Base-by-base conservation (phyloP, 1,140 invertebrate genomes). In the Heliconius himera region DNA sequence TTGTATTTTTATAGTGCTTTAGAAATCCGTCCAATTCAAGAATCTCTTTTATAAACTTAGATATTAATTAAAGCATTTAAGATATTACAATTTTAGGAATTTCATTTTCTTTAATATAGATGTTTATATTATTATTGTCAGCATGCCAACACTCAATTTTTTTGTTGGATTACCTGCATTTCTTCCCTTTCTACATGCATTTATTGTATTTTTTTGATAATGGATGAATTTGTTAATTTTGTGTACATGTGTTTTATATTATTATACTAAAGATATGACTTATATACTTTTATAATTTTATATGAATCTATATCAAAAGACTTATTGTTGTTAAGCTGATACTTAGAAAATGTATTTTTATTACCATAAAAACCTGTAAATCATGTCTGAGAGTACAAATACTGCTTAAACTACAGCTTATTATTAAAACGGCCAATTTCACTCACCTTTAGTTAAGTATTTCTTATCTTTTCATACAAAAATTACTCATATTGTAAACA, bases 1-100 rank as follows among this genome's bases (percentile, higher is more conserved):
- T 66, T 13, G 0, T 73, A 11, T 11, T 33, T 74, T 74, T 74
- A 36, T 29, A 78, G 13, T 66, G 41, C 66, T 41, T 33, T 11
- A 22, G 11, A 60, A 60, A 56, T 71, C 73, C 80, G 80, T 81
- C 76, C 80, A 74, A 72, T 74, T 22, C 1, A 66, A 46, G 41
- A 77, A 78, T 77, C 76, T 77, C 76, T 66, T 66, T 26, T 66
- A 29, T 29, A 16, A 13, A 16, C 60, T 26, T 66, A 29, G 60
- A 16, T n/a, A 60, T 66, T 26, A 66, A 29, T 26, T 13, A 66
- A 1, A 22, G 13, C 60, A 66, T 66, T 66, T 66, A 29, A 66
- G 13, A 66, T 66, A 11, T 66, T 66, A 29, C n/a, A 60, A 11
- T 29, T 29, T 26, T 66, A 66, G 13, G 26, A 22, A 60, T 54